Percentiles rank a stretch among this genome's conserved stretches.
Evolutionary conservation across 35 echinoderm and acorn worm species (phyloP).

Genomic region (Eucidaris tribuloides): DNA sequence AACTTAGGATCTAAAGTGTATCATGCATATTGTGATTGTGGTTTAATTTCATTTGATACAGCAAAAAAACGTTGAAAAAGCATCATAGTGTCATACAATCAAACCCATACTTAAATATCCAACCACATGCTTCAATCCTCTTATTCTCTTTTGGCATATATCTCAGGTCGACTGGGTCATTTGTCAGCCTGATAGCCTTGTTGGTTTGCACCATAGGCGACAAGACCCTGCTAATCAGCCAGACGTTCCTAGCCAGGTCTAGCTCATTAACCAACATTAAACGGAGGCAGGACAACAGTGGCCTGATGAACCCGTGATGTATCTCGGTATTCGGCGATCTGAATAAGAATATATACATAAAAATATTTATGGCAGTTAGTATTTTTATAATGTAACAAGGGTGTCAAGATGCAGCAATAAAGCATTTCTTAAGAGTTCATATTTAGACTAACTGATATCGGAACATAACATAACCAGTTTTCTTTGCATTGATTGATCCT

Average conservation of each 20-base stretch:
- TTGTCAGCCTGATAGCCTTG: constrained; percentile 56
- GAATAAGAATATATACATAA: constrained; percentile 9
- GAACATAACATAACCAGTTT: no score
- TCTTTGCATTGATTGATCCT: no score
- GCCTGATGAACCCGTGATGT: constrained; percentile 87
- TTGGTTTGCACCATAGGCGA: constrained; percentile 87
- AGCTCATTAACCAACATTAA: constrained; percentile 95
- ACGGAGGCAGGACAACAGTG: constrained; percentile 76
- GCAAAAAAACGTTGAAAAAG: no score
- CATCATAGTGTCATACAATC: no score
- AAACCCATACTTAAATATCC: constrained; percentile 78
- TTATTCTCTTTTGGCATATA: constrained; percentile 48
- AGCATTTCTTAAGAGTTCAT: background rate
- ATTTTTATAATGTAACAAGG: no score
- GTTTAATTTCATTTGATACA: no score
- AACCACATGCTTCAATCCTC: constrained; percentile 66
- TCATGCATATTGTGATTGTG: no score
- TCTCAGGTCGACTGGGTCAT: constrained; percentile 79
- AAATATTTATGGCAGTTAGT: no score
- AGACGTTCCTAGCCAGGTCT: constrained; percentile 67
- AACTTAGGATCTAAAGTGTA: no score
- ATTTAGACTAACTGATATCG: no score
- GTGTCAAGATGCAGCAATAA: no score
- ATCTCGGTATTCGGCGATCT: constrained; percentile 45
- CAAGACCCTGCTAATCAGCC: constrained; percentile 80